These are phyloP conservation scores for Poeciliopsis gracilis DNA, from an alignment of 2,797 vertebrate species.

Conservation along the genomic window DNA sequence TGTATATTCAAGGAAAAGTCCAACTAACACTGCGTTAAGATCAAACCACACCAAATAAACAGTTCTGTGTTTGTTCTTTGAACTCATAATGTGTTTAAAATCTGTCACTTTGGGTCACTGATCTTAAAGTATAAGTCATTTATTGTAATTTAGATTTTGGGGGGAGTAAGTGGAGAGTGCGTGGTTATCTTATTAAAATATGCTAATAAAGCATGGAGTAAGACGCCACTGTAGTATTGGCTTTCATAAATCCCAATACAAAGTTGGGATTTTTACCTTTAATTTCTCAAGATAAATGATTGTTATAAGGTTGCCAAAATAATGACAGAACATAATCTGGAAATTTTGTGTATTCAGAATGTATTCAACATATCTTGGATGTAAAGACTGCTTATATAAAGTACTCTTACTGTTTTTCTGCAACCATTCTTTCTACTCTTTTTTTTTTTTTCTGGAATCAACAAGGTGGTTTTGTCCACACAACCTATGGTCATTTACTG, in stretches of 20 bases:
- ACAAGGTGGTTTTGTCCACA: not conserved
- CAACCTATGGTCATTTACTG: not conserved
- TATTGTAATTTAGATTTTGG: slow-evolving; percentile 19
- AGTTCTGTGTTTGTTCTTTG: slow-evolving; percentile 25
- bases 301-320: not conserved
- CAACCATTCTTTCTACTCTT: not conserved
- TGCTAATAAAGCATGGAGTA: not conserved
- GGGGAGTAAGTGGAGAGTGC: not conserved
- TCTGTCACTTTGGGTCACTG: slow-evolving; percentile 27
- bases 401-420: not conserved
- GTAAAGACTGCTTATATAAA: not conserved
- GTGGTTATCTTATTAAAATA: not conserved
- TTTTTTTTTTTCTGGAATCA: not conserved
- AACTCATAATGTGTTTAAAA: slow-evolving; percentile 9
- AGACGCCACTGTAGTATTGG: not conserved
- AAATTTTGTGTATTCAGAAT: not conserved
- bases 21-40: slow-evolving; percentile 28
- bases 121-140: slow-evolving; percentile 18
- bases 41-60: slow-evolving; percentile 18
- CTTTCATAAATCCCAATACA: not conserved
- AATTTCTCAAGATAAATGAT: not conserved
- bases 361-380: not conserved
- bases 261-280: not conserved
- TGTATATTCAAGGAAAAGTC: slow-evolving; percentile 41
- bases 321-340: not conserved